These are phyloP conservation scores for Epicampocera succincta DNA, from an alignment of 2,888 invertebrate genomes.

Conservation along the genomic window DNA sequence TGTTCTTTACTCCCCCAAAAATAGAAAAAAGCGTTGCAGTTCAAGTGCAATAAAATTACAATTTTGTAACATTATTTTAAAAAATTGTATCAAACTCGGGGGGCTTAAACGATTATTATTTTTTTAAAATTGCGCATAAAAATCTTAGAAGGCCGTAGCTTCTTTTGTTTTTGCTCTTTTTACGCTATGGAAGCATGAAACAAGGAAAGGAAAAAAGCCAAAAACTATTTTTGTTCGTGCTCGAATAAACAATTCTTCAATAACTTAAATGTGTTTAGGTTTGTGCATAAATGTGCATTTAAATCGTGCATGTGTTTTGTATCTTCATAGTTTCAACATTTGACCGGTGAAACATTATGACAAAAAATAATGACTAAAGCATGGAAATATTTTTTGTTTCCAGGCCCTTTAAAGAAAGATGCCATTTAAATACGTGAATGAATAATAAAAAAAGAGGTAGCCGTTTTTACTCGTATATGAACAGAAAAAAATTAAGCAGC, in stretches of 20 bases:
- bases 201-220: neutral
- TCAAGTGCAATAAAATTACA: no score
- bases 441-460: constrained; percentile 65
- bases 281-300: constrained; percentile 60
- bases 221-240: no score
- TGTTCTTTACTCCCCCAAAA: no score
- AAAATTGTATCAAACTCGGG: no score
- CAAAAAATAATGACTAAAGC: constrained; percentile 13
- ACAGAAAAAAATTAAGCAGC: neutral
- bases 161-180: no score
- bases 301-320: constrained; percentile 60
- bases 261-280: constrained; percentile 24
- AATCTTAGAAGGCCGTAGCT: no score
- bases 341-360: constrained; percentile 13
- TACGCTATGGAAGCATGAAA: no score
- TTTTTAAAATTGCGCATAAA: no score
- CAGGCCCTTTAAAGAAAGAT: constrained; percentile 34
- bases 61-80: no score
- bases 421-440: constrained; percentile 48
- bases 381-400: constrained; percentile 4
- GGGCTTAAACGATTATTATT: no score
- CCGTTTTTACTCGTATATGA: constrained; percentile 35
- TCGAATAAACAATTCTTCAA: constrained; percentile 13
- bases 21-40: no score
- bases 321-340: constrained; percentile 20